Evolutionary conservation across 2,888 invertebrate species (phyloP), one percentile per base, ranked within the genome.

Genomic region (Micropterix aruncella): DNA sequence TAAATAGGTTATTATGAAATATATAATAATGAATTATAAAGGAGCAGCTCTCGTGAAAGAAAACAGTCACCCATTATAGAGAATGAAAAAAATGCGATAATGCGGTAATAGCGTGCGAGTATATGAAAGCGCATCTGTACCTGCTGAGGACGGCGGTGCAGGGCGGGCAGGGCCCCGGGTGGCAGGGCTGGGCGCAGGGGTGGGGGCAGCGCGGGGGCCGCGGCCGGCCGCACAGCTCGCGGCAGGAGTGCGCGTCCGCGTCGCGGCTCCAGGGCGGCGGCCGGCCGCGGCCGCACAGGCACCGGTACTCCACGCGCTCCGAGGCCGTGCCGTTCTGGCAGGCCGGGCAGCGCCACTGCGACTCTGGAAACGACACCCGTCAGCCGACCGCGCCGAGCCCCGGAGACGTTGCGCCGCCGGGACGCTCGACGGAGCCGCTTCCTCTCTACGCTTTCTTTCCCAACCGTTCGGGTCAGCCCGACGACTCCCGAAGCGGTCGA

Each of bases 281-380:
- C 38, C 73, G 73, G 1, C 72, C 61, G 59, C 88, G 86, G 17
- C 90, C 88, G 61, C 97, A 97, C 67, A 92, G 95, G 60, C 97
- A 97, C 14, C 73, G 72, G 61, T 95, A 96, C 44, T 85, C 80
- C 1, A 74, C 72, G 0, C 95, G 95, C 44, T 88, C 73, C 17
- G 74, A 72, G 14, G 74, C 65, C 46, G 77, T 79, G 2, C 83
- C 78, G 60, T 88, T 87, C 63, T 95, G 95, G 60, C 97, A 97
- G 0, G 93, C 92, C 0, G 96, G 96, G 60, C 97, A 97, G 16
- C 94, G 80, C 97, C 97, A 97, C 46, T 87, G 86, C 43, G 77
- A 77, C 50, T 84, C 83, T 71, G 51, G 9, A 47, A 40, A 2
- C 14, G n/a, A n/a, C n/a, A n/a, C n/a, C n/a, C n/a, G n/a, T n/a